These are phyloP conservation scores for Cepaea hortensis DNA, from an alignment of 2,888 invertebrate genomes.

Conservation along the genomic window DNA sequence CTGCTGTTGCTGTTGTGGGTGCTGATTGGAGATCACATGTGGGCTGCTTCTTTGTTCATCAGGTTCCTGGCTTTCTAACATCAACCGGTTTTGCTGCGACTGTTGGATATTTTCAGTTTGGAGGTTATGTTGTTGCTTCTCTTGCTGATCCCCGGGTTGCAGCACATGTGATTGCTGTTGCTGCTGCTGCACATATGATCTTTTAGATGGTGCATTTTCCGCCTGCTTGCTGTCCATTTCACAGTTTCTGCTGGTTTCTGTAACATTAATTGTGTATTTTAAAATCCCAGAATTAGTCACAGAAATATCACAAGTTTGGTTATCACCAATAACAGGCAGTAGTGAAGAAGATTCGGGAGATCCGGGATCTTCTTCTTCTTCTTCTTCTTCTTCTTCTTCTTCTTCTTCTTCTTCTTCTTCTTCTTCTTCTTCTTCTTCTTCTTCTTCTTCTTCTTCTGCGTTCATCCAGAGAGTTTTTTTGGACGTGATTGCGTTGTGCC, in stretches of 20 bases:
- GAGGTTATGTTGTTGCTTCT: constrained; percentile 1
- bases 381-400: no score
- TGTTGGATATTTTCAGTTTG: neutral
- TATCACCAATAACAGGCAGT: neutral
- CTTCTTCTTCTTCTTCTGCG: no score
- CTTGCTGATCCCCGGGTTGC: neutral
- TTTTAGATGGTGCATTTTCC: neutral
- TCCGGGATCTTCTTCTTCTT: no score
- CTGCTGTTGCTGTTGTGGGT: neutral
- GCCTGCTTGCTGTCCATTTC: neutral
- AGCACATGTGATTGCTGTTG: neutral
- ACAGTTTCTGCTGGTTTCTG: neutral
- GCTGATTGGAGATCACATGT: neutral
- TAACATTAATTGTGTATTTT: neutral
- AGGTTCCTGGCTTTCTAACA: neutral
- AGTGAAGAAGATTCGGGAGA: no score
- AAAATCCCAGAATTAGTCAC: neutral
- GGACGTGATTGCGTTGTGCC: no score
- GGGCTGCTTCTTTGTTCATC: neutral
- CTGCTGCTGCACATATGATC: neutral
- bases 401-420: no score
- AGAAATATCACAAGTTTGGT: neutral
- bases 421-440: no score
- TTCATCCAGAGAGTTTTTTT: no score
- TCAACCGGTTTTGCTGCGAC: neutral